These are phyloP conservation scores for Uloborus plumipes DNA, from an alignment of 2,888 invertebrate species.

Conservation along the genomic window DNA sequence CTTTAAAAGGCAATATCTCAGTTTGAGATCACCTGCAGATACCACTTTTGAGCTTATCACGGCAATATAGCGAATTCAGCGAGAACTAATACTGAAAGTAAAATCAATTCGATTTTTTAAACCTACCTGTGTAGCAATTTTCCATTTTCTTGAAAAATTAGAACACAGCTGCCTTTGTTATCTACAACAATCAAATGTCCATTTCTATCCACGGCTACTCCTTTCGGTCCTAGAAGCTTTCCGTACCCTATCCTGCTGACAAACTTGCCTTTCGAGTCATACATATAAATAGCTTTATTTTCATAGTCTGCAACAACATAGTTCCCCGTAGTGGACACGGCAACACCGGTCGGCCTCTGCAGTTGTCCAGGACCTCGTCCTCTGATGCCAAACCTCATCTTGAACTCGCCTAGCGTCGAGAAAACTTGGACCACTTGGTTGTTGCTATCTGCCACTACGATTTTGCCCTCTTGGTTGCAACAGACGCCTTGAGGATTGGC, in stretches of 20 bases:
- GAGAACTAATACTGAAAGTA: too few species aligned
- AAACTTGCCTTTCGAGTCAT: conserved; percentile 74
- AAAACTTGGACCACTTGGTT: conserved; percentile 73
- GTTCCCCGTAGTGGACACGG: conserved; percentile 73
- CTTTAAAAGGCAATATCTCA: too few species aligned
- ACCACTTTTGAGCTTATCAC: too few species aligned
- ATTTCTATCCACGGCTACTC: conserved; percentile 72
- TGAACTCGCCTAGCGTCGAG: conserved; percentile 72
- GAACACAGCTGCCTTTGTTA: conserved; percentile 74
- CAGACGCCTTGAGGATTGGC: conserved; percentile 75
- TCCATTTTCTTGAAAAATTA: conserved; percentile 73
- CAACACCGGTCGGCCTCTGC: conserved; percentile 74
- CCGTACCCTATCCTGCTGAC: conserved; percentile 73
- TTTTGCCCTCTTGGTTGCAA: conserved; percentile 70
- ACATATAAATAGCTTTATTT: conserved; percentile 74
- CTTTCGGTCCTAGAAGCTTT: conserved; percentile 74
- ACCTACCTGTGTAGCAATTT: conserved; percentile 71
- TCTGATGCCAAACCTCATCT: conserved; percentile 72
- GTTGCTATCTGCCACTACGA: conserved; percentile 74
- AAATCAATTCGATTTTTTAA: not conserved
- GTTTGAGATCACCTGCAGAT: too few species aligned
- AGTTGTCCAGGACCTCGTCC: conserved; percentile 74
- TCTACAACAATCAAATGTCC: conserved; percentile 75
- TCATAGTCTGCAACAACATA: conserved; percentile 75
- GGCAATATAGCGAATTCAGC: too few species aligned